Evolutionary conservation across 2,888 invertebrate genomes (phyloP), one percentile per base, ranked within the genome.

Genomic region (Scrobipalpa atriplicella): DNA sequence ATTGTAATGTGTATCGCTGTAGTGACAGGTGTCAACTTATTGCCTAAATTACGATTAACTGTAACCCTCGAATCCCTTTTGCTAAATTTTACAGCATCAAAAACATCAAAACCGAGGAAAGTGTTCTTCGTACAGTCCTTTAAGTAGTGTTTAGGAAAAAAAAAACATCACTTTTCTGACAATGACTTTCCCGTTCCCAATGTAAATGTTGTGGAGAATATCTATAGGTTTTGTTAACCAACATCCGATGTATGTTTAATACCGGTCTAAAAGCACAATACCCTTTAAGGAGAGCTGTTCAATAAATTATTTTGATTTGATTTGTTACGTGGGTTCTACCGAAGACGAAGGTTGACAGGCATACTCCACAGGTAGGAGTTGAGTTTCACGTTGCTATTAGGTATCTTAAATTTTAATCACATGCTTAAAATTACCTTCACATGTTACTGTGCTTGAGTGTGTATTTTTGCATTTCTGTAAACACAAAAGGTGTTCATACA

Each of bases 301-400:
- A 63, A 63, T 63, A 63, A 63, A 63, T 63, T 63, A 43, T 21
- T 41, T 29, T 56, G n/a, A 62, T 41, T 66, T 66, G 69, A 70
- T 73, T 73, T 70, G 71, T 72, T 67, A 52, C 47, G 21, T 67
- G 68, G 61, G 69, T 68, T 70, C 67, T n/a, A 39, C 64, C 67
- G 60, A 54, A 69, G 72, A 73, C 71, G 70, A 70, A 67, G 70
- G 71, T 71, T 68, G 70, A 72, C 73, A 70, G 67, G 56, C 41
- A 43, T 29, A 21, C 13, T 62, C 61, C 41, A 63, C 51, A 63
- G 62, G 62, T 63, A 63, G 62, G n/a, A n/a, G n/a, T 51, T 51
- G 62, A 8, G 36, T n/a, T 60, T 9, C 38, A n/a, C 13, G 43
- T 43, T 43, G 1, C 43, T 41, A 9, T 2, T 41, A 8, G 41